These are phyloP conservation scores for Cygnus olor DNA, from an alignment of 2,797 vertebrate species.

Conservation along the genomic window DNA sequence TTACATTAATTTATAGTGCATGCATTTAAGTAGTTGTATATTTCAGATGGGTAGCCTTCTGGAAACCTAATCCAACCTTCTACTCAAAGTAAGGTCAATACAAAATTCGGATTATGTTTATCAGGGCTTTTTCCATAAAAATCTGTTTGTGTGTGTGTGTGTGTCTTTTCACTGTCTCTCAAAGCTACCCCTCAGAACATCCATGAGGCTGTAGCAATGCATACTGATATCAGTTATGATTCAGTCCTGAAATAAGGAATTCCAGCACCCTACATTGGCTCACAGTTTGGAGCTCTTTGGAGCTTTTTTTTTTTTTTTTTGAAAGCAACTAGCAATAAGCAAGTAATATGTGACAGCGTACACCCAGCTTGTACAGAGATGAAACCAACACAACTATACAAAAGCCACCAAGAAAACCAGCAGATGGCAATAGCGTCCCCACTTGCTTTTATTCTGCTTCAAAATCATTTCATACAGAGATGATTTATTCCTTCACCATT, in stretches of 20 bases:
- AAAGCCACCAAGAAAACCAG: background rate
- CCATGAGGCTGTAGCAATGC: background rate
- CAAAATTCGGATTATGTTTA: background rate
- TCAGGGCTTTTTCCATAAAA: background rate
- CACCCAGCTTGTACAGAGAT: background rate
- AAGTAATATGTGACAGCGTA: background rate
- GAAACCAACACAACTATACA: background rate
- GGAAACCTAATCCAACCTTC: background rate
- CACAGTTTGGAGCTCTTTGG: background rate
- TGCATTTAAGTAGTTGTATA: background rate
- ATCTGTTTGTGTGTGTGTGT: background rate
- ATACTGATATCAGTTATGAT: background rate
- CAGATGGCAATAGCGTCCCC: background rate
- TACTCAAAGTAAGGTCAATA: background rate
- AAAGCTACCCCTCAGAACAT: background rate
- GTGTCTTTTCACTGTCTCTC: rapidly evolving
- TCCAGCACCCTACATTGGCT: background rate
- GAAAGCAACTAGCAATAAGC: background rate
- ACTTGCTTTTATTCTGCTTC: background rate
- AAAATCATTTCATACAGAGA: background rate
- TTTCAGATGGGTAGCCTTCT: background rate
- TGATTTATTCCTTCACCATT: background rate
- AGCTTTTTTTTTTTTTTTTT: background rate
- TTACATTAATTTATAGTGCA: background rate
- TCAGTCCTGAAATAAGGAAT: background rate